Evolutionary conservation across 2,797 vertebrate species (phyloP).

Genomic region (Molossus alvarezi): DNA sequence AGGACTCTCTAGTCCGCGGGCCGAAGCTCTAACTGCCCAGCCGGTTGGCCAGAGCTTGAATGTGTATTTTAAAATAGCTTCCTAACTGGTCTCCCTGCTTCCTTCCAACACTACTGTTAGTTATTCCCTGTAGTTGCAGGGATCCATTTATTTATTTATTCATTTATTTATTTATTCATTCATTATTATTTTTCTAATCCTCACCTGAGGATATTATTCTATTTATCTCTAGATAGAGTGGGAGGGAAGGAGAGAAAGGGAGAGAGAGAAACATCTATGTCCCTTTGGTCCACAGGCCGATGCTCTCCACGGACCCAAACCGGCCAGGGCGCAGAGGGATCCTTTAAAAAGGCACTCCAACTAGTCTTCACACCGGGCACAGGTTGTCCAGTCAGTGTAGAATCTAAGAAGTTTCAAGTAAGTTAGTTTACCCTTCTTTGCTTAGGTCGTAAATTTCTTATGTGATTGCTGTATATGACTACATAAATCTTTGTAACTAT

Average conservation of each 20-base stretch:
- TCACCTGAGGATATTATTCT: too few species aligned
- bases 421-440: constrained; percentile 12
- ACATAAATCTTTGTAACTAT: constrained; percentile 21
- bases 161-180: too few species aligned
- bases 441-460: constrained; percentile 51
- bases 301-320: too few species aligned
- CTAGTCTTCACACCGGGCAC: constrained; percentile 4
- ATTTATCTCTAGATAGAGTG: too few species aligned
- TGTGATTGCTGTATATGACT: constrained; percentile 32
- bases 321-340: too few species aligned
- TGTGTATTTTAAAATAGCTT: background rate
- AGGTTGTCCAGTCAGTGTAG: constrained; percentile 3
- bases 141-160: background rate
- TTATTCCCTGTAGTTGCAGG: background rate
- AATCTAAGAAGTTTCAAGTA: constrained; percentile 45
- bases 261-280: too few species aligned
- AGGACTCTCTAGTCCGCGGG: too few species aligned
- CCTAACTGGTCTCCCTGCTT: constrained; percentile 4
- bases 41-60: too few species aligned
- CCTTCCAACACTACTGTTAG: background rate
- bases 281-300: too few species aligned
- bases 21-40: too few species aligned
- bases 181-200: too few species aligned
- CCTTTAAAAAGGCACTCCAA: background rate
- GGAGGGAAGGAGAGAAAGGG: too few species aligned